Evolutionary conservation across 2,888 invertebrate species (phyloP).

Genomic region (Automeris io): DNA sequence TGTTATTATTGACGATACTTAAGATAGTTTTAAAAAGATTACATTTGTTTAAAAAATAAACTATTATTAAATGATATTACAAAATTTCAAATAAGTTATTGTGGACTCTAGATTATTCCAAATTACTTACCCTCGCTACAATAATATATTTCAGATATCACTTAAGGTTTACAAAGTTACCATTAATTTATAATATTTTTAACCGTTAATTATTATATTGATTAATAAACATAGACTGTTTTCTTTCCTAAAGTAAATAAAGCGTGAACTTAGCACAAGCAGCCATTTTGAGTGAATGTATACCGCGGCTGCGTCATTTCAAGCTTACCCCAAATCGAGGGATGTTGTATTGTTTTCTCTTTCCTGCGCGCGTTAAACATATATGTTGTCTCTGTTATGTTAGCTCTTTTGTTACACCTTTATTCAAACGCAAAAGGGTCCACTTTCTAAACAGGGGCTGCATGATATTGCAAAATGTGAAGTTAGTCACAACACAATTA

Average conservation of each 20-base stretch:
- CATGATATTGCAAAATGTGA: conserved; percentile 24
- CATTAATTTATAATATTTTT: too few species aligned
- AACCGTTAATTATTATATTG: too few species aligned
- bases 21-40: too few species aligned
- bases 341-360: conserved; percentile 32
- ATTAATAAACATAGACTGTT: too few species aligned
- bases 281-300: conserved; percentile 65
- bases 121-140: too few species aligned
- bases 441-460: conserved; percentile 41
- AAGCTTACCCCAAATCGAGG: conserved; percentile 45
- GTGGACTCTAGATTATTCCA: too few species aligned
- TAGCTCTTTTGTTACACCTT: conserved; percentile 47
- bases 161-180: too few species aligned
- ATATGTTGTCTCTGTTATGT: conserved; percentile 26
- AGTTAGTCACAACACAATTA: conserved; percentile 41
- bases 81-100: too few species aligned
- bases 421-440: conserved; percentile 49
- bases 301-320: conserved; percentile 48
- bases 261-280: conserved; percentile 43
- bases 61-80: too few species aligned
- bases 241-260: conserved; percentile 29
- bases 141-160: too few species aligned
- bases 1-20: too few species aligned
- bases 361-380: conserved; percentile 17
- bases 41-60: too few species aligned